These are phyloP conservation scores for Polypterus bichir DNA, from an alignment of 2,113 vertebrate species.

Conservation along the genomic window DNA sequence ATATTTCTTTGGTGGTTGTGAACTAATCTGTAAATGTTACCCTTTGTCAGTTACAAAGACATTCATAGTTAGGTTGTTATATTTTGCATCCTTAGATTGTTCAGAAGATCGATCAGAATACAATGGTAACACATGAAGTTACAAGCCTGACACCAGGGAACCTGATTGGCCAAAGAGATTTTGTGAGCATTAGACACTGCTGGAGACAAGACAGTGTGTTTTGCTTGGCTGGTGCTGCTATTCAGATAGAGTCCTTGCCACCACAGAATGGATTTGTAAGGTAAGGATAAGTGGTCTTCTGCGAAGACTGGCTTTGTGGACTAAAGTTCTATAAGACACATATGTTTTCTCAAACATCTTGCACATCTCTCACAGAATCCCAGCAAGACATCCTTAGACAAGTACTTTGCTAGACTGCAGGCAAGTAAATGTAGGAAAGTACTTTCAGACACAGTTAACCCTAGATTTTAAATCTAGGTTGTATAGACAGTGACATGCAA, in stretches of 20 bases:
- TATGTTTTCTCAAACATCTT: too few relatives aligned
- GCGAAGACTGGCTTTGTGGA: too few relatives aligned
- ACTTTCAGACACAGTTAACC: too few relatives aligned
- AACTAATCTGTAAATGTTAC: too few relatives aligned
- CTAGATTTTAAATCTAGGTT: too few relatives aligned
- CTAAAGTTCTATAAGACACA: too few relatives aligned
- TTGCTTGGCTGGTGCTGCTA: constrained; percentile 50
- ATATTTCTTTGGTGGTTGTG: too few relatives aligned
- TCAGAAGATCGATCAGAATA: constrained; percentile 38
- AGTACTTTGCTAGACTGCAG: too few relatives aligned
- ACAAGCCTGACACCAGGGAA: constrained; percentile 43
- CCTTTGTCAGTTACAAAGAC: background rate
- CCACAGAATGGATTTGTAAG: constrained; percentile 52
- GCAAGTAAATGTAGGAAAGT: too few relatives aligned
- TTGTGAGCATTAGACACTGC: constrained; percentile 53
- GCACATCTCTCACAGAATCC: too few relatives aligned
- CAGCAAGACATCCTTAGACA: too few relatives aligned
- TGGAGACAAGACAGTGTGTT: constrained; percentile 32
- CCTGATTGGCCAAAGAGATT: constrained; percentile 62
- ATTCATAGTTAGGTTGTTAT: background rate
- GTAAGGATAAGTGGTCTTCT: constrained; percentile 24
- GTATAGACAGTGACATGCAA: too few relatives aligned
- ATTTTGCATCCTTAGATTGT: constrained; percentile 40
- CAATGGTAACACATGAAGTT: constrained; percentile 55
- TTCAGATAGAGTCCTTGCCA: constrained; percentile 36